Conservation (phyloP, 1,140 invertebrate species). For the Delia radicum region DNA sequence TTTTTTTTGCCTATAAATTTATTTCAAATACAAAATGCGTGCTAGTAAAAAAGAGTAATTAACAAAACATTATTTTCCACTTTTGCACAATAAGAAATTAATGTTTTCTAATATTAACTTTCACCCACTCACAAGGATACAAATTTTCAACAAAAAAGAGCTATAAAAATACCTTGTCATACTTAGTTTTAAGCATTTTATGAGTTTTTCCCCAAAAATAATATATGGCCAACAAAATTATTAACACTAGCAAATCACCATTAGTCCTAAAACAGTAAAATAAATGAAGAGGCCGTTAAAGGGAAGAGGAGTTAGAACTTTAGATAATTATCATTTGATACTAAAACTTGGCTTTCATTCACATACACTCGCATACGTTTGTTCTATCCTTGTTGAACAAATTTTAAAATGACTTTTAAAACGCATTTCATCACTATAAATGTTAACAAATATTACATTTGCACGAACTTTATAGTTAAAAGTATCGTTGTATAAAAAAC, state of each 20-base stretch:
- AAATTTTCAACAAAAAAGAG: neutral
- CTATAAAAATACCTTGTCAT: slow-evolving; percentile 25
- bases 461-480: slow-evolving; percentile 13
- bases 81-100: slow-evolving; percentile 15
- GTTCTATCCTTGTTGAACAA: neutral
- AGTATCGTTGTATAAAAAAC: too few relatives aligned
- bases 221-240: slow-evolving; percentile 21
- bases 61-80: slow-evolving; percentile 22
- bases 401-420: slow-evolving; percentile 19
- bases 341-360: neutral
- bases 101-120: slow-evolving; percentile 5
- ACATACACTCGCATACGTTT: neutral
- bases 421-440: slow-evolving; percentile 18
- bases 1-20: neutral
- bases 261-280: slow-evolving; percentile 8
- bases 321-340: slow-evolving; percentile 16
- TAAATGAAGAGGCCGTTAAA: neutral
- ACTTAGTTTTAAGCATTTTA: slow-evolving; percentile 14
- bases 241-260: slow-evolving; percentile 26
- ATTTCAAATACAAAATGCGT: neutral
- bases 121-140: neutral
- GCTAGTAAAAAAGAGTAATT: neutral
- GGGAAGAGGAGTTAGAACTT: neutral
- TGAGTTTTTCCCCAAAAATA: slow-evolving; percentile 13
- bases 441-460: slow-evolving; percentile 19